These are phyloP conservation scores for Mastacembelus armatus DNA, from an alignment of 2,797 vertebrate genomes.

Conservation along the genomic window DNA sequence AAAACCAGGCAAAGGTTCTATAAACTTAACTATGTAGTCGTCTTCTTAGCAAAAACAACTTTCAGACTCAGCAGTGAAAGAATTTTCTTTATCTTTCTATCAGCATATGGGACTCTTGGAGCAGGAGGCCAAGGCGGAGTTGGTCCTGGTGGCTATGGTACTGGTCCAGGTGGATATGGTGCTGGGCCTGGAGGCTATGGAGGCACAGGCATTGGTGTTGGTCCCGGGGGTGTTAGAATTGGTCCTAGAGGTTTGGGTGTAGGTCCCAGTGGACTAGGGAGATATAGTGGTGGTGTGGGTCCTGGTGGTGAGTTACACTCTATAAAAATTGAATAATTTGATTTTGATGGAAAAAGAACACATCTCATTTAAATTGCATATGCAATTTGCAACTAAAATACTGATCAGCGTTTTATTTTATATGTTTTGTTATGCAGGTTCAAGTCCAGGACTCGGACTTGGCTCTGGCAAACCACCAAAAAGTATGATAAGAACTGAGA, in stretches of 20 bases:
- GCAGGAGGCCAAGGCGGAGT: slow-evolving; percentile 52
- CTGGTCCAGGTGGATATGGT: slow-evolving; percentile 63
- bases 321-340: background rate
- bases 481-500: slow-evolving; percentile 64
- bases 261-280: slow-evolving; percentile 53
- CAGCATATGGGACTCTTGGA: slow-evolving; percentile 73
- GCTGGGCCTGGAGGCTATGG: slow-evolving; percentile 63
- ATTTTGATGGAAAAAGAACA: background rate
- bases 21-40: background rate
- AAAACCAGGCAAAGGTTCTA: slow-evolving; percentile 80
- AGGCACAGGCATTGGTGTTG: slow-evolving; percentile 57
- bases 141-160: slow-evolving; percentile 58
- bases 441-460: slow-evolving; percentile 59
- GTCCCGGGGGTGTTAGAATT: slow-evolving; percentile 59
- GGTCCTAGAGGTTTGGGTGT: slow-evolving; percentile 48
- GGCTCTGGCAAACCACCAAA: slow-evolving; percentile 75
- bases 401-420: background rate
- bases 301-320: slow-evolving; percentile 59
- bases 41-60: background rate
- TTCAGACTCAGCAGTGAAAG: background rate
- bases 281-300: slow-evolving; percentile 60
- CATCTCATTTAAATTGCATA: background rate
- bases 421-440: slow-evolving; percentile 56
- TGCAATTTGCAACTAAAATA: background rate
- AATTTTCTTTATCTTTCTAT: slow-evolving; percentile 16